phyloP scores from a whole-genome alignment of 2,113 vertebrate genomes.

The Paradoxurus hermaphroditus region DNA sequence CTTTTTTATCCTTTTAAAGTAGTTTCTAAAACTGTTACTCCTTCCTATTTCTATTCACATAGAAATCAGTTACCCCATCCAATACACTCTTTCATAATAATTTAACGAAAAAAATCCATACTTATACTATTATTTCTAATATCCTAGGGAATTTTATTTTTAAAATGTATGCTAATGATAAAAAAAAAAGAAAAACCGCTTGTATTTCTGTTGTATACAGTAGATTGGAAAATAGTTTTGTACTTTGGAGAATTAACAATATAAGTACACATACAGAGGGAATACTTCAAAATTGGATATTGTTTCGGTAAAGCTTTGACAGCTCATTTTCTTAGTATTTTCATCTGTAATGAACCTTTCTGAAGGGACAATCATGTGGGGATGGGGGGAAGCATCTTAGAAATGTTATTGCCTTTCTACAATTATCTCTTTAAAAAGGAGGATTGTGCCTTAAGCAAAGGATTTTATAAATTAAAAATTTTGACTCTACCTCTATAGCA shows the following conservation, averaged over 20 bases:
- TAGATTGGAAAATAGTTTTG: slow-evolving; percentile 51
- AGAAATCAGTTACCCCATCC: not conserved
- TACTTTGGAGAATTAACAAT: slow-evolving; percentile 44
- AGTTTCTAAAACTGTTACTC: slow-evolving; percentile 50
- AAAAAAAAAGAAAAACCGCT: slow-evolving; percentile 54
- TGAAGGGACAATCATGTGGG: slow-evolving; percentile 32
- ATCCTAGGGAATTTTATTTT: slow-evolving; percentile 56
- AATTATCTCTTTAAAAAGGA: slow-evolving; percentile 56
- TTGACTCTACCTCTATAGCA: slow-evolving; percentile 32
- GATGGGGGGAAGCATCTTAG: not conserved
- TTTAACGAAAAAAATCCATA: slow-evolving; percentile 15
- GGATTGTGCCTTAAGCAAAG: not conserved
- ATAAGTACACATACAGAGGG: slow-evolving; percentile 1
- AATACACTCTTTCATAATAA: not conserved
- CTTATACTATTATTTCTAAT: slow-evolving; percentile 50
- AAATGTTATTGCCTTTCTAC: slow-evolving; percentile 37
- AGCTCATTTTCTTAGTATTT: slow-evolving; percentile 39
- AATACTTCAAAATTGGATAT: slow-evolving; percentile 44
- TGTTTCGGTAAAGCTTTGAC: slow-evolving; percentile 45
- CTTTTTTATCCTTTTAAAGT: slow-evolving; percentile 7
- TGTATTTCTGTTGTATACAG: slow-evolving; percentile 33
- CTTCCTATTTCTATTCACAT: slow-evolving; percentile 15
- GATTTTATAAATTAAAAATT: slow-evolving; percentile 44
- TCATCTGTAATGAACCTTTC: slow-evolving; percentile 40
- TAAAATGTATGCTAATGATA: slow-evolving; percentile 60